Evolutionary conservation across 1,140 invertebrate species (phyloP), one percentile per base, ranked within the genome.

Genomic region (Stegodyphus dumicola): DNA sequence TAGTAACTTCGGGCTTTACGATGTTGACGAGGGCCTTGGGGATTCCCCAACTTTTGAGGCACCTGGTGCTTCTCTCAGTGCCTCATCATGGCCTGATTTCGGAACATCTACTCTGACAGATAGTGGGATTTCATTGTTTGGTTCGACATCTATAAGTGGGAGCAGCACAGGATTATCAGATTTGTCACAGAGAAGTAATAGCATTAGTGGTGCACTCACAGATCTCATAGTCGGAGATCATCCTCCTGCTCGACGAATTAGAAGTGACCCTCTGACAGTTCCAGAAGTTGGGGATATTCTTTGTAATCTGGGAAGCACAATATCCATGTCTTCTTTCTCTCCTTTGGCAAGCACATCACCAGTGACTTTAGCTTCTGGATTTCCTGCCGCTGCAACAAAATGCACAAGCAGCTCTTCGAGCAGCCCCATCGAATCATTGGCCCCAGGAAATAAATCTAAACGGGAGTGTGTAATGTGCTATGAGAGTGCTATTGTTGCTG

Each of bases 401-500:
- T 73, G 84, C 84, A 86, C 76, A 76, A 70, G 60, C 71, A 64
- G 33, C n/a, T 75, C 54, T 18, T 77, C 81, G 49, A 77, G 73
- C 85, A 86, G 77, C 48, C 85, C 85, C 18, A 83, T 75, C 17
- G 86, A 87, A 54, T 17, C 54, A 13, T 18, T 86, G 13, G 85
- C 85, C 33, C 70, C 77, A 7, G 86, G 78, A 10, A 85, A 87
- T 51, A 88, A 86, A 17, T 87, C 87, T 17, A 93, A 93, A 87
- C 93, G 95, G 33, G 94, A 95, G 85, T 98, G 96, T 91, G 92
- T 94, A 83, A 93, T 97, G 67, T 98, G 96, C 92, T 93, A 93
- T 73, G 96, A 97, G 88, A 94, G 94, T 88, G 95, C 96, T 89
- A 94, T 97, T 11, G 95, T 95, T 66, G 95, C 96, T 53, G 96